A percentile compares a stretch with the other conserved stretches of the same genome.
These are phyloP conservation scores for Arothron firmamentum DNA, from an alignment of 2,113 vertebrate genomes.

Conservation along the genomic window DNA sequence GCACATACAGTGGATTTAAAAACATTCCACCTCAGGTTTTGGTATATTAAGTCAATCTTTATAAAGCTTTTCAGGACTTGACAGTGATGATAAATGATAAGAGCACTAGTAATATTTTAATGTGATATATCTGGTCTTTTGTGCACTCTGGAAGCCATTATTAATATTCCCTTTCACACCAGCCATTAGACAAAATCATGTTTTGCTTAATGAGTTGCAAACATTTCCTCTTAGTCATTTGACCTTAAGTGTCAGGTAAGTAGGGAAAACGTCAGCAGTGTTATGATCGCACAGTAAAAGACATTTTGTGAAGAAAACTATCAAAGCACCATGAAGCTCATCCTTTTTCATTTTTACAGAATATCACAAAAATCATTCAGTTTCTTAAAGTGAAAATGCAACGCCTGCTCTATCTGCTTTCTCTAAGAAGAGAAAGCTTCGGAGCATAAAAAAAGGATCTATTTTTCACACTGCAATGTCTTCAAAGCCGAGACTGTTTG, in stretches of 20 bases:
- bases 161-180: constrained; percentile 23
- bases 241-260: constrained; percentile 4
- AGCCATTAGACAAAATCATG: constrained; percentile 43
- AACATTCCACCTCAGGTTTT: no score
- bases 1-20: no score
- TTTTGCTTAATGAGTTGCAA: constrained; percentile 30
- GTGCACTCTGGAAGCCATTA: constrained; percentile 17
- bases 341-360: constrained; percentile 26
- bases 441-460: constrained; percentile 29
- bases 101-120: neutral
- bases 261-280: neutral
- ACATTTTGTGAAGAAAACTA: constrained; percentile 16
- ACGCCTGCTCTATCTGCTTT: constrained; percentile 1
- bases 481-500: no score
- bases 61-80: no score
- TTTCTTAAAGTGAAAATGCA: constrained; percentile 30
- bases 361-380: constrained; percentile 33
- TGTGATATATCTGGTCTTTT: neutral
- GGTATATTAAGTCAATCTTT: no score
- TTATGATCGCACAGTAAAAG: constrained; percentile 8
- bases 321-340: constrained; percentile 17
- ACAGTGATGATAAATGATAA: neutral
- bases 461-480: constrained; percentile 13
- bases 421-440: constrained; percentile 12
- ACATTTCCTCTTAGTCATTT: constrained; percentile 11